Base-by-base conservation (phyloP, 2,888 invertebrate species). In the Psylliodes chrysocephalus region DNA sequence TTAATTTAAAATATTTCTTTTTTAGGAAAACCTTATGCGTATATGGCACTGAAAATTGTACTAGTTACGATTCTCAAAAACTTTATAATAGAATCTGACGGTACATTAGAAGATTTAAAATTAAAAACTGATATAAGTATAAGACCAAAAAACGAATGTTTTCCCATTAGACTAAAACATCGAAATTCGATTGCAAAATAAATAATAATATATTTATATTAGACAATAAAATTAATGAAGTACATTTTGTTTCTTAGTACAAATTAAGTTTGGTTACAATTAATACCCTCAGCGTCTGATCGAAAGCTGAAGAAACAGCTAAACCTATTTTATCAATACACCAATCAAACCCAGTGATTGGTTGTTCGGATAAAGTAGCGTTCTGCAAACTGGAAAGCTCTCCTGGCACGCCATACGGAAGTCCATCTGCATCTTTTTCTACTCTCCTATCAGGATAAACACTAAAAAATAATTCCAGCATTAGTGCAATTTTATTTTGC, bases 321-420 rank as follows among this genome's bases (percentile, higher is more conserved):
- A 98, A 84, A 0, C 97, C 97, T 44, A 88, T 83, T 79, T 96
- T 96, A 79, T 97, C 96, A 0, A 90, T 87, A 82, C 93, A 94
- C 97, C 97, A 98, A 78, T 96, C 95, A 71, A 94, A 90, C 7
- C 92, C 88, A 77, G 91, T 91, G 67, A 98, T 89, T 0, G 97
- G 97, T 79, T 98, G 97, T 3, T 91, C 86, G 14, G 95, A 92
- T 56, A 97, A 76, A 0, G 90, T 89, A 73, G 89, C 88, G 62
- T 94, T 94, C 80, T 96, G 95, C 5, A 96, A 81, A 56, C 92
- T 86, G 22, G 86, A 84, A 19, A 96, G 78, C 28, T 86, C 88
- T 0, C 97, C 97, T 1, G 90, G 82, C 0, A 95, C 90, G 1
- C 96, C 96, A 60, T 87, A 82, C 0, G 88, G 86, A 1, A 86